Evolutionary conservation across 2,113 vertebrate genomes (phyloP), one percentile per base, ranked within the genome.

Genomic region (Pygoscelis antarcticus): DNA sequence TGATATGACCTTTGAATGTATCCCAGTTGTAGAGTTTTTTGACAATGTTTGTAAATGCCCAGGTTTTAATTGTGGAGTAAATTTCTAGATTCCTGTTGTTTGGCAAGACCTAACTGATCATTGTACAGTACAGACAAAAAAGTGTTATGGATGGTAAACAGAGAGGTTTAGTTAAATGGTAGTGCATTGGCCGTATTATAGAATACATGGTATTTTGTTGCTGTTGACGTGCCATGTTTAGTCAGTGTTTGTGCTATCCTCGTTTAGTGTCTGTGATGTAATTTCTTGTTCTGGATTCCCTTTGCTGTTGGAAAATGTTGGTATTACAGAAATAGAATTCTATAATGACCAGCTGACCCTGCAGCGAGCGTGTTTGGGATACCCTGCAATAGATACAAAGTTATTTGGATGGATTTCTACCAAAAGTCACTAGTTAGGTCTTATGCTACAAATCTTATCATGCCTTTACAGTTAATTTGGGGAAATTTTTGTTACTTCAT

Each of bases 181-280:
- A 3, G 57, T 1, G 13, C 13, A 1, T 23, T 42, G 38, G 25
- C 47, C 1, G 1, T 1, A 38, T 22, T 17, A 23, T 3, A 7
- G 62, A 64, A 16, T 6, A 40, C 2, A 0, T 1, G 44, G 22
- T 72, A 5, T 47, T 78, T 20, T 42, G 58, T 68, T 68, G 61
- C 68, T 77, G 54, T 26, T 25, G 62, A 21, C 3, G 14, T 10
- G 3, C 51, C 15, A 0, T 20, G 13, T 61, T 77, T 34, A 58
- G 60, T 27, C 3, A 6, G 11, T 5, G 4, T 15, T 55, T 25
- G 17, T 40, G 77, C 64, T 25, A 0, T 40, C 44, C 60, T 51
- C 6, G 6, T 15, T 60, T 49, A 15, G 47, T 34, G 54, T 17
- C 19, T 3, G 22, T 29, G 42, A 34, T 47, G 5, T 52, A 32